A percentile compares a stretch with the other conserved stretches of the same genome.
These are phyloP conservation scores for Sinopyrophorus schimmeli DNA, from an alignment of 2,888 invertebrate species.

Conservation along the genomic window DNA sequence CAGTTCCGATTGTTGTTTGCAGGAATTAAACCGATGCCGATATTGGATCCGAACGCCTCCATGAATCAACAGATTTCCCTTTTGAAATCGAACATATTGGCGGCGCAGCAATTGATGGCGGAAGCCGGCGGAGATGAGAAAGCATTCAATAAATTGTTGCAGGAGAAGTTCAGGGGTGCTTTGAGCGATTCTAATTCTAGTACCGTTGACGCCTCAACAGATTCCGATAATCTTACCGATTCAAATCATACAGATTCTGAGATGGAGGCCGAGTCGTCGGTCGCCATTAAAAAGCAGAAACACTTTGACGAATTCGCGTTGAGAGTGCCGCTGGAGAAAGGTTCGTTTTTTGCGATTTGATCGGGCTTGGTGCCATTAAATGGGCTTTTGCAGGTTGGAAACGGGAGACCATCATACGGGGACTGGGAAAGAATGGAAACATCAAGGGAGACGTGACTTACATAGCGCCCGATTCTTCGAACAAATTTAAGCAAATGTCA, in stretches of 20 bases:
- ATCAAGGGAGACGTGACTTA: conserved; percentile 94
- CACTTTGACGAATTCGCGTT: conserved; percentile 64
- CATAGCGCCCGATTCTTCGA: conserved; percentile 66
- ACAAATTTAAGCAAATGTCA: conserved; percentile 66
- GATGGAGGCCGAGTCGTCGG: conserved; percentile 52
- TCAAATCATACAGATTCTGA: conserved; percentile 64
- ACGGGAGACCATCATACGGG: conserved; percentile 87
- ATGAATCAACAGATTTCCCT: conserved; percentile 63
- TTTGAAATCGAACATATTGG: conserved; percentile 64
- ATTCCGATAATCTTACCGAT: conserved; percentile 63
- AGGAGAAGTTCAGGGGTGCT: conserved; percentile 63
- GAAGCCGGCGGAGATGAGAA: conserved; percentile 54
- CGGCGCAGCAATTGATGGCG: conserved; percentile 66
- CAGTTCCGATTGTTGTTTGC: too few species aligned
- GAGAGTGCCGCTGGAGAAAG: conserved; percentile 66
- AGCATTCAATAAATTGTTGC: conserved; percentile 57
- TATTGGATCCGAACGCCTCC: conserved; percentile 60
- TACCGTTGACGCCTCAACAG: conserved; percentile 62
- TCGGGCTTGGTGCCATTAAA: not conserved
- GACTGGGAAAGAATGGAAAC: conserved; percentile 82
- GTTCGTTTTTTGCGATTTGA: conserved; percentile 37
- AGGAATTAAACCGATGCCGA: conserved; percentile 72
- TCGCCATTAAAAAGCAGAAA: conserved; percentile 54
- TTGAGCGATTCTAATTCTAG: conserved; percentile 58
- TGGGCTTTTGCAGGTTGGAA: conserved; percentile 72